Evolutionary conservation across 2,113 vertebrate genomes (phyloP).

Genomic region (Sceloporus undulatus): DNA sequence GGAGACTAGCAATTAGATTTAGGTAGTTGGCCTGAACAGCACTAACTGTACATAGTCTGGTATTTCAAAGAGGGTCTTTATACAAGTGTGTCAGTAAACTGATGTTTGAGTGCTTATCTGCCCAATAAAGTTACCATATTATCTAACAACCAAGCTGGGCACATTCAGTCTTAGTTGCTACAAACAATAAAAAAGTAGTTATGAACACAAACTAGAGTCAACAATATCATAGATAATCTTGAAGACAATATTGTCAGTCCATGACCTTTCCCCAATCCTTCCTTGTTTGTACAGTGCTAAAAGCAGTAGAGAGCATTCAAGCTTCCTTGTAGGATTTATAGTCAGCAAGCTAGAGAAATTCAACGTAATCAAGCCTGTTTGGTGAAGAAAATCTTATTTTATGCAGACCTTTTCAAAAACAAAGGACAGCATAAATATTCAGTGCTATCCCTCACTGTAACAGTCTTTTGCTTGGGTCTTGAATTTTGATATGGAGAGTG

Average conservation of each 20-base stretch:
- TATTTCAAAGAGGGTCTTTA: slow-evolving; percentile 41
- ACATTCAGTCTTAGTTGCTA: slow-evolving; percentile 38
- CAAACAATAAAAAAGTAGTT: slow-evolving; percentile 27
- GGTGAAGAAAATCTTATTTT: slow-evolving; percentile 29
- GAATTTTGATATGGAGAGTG: slow-evolving; percentile 27
- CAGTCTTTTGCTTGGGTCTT: neutral
- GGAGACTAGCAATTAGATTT: no score
- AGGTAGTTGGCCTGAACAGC: neutral
- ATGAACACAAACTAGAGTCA: slow-evolving; percentile 40
- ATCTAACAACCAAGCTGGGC: slow-evolving; percentile 44
- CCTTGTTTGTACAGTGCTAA: slow-evolving; percentile 36
- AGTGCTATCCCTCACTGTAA: neutral
- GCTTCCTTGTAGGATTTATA: slow-evolving; percentile 47
- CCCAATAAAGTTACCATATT: slow-evolving; percentile 54
- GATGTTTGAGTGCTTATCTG: slow-evolving; percentile 57
- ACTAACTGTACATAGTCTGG: neutral
- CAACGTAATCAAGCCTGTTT: neutral
- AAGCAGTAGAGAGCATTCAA: slow-evolving; percentile 39
- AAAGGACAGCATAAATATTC: neutral
- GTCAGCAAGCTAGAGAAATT: slow-evolving; percentile 44
- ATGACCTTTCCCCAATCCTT: slow-evolving; percentile 26
- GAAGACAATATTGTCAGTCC: neutral
- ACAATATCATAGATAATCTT: slow-evolving; percentile 8
- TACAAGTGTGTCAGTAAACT: slow-evolving; percentile 51
- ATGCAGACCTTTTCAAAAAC: neutral